A percentile compares a stretch with the other conserved stretches of the same genome.
Conservation (phyloP, 2,113 vertebrate species). For the Antechinus flavipes region DNA sequence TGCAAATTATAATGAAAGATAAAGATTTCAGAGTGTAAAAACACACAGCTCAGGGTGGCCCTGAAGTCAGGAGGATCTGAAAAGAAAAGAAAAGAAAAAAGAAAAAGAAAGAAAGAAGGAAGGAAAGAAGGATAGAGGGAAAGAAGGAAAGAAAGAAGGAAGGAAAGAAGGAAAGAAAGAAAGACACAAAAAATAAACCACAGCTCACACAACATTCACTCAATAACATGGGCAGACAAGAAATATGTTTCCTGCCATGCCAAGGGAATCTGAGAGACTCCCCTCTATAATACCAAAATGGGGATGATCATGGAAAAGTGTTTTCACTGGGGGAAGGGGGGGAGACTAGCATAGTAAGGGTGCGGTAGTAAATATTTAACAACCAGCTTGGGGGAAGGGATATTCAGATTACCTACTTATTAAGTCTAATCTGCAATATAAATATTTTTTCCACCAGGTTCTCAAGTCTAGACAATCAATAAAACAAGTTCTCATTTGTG, state of each 20-base stretch:
- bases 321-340: not conserved
- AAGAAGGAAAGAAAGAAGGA: no score
- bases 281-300: not conserved
- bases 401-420: not conserved
- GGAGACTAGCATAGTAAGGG: not conserved
- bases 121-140: no score
- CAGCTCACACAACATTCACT: not conserved
- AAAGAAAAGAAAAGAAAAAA: no score
- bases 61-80: no score
- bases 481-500: not conserved
- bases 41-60: not conserved
- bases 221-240: not conserved
- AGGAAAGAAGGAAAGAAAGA: no score
- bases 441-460: not conserved
- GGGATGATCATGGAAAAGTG: not conserved
- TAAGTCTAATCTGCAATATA: not conserved
- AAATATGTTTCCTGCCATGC: not conserved
- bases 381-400: not conserved
- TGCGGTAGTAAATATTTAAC: not conserved
- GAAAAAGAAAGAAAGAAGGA: no score
- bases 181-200: no score
- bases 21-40: not conserved
- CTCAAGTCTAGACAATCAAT: not conserved
- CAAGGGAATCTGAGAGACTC: not conserved
- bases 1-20: not conserved